Conservation (phyloP, 1,140 invertebrate species). For the Physella acuta region DNA sequence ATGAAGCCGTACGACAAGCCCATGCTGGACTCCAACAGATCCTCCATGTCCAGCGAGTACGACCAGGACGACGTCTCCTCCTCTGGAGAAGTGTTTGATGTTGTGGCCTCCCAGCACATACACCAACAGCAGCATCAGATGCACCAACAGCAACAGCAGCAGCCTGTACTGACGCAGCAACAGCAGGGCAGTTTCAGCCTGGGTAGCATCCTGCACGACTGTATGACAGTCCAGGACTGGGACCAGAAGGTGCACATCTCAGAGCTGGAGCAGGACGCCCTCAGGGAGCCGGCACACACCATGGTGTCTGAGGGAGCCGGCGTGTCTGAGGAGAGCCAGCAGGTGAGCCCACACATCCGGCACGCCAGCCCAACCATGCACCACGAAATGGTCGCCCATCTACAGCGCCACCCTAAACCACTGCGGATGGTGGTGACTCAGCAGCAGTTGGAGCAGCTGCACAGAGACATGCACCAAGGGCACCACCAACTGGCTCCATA, state of each 20-base stretch:
- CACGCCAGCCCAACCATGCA: slow-evolving; percentile 4
- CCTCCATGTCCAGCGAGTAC: slow-evolving; percentile 19
- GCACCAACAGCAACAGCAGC: background rate
- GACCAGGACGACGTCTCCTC: slow-evolving; percentile 18
- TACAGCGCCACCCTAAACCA: background rate
- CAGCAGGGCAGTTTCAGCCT: slow-evolving; percentile 10
- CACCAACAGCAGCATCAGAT: background rate
- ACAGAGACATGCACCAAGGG: background rate
- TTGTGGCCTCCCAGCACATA: background rate
- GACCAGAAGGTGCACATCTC: slow-evolving; percentile 11
- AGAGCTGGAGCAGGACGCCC: background rate
- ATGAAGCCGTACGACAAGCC: slow-evolving; percentile 2
- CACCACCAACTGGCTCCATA: background rate
- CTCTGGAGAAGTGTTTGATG: slow-evolving; percentile 8
- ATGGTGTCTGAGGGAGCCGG: background rate
- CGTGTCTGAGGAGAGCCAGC: background rate
- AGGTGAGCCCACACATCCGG: background rate
- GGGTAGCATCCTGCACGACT: slow-evolving; percentile 23
- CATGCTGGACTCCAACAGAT: slow-evolving; percentile 1
- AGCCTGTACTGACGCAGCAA: slow-evolving; percentile 12
- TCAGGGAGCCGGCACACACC: background rate
- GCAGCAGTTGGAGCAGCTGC: background rate
- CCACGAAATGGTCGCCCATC: background rate
- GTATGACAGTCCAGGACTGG: slow-evolving; percentile 26
- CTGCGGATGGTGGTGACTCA: slow-evolving; percentile 2